A percentile compares a stretch with the other conserved stretches of the same genome.
These are phyloP conservation scores for Rhabdophis nuchalis DNA, from an alignment of 2,797 vertebrate genomes.

Conservation along the genomic window DNA sequence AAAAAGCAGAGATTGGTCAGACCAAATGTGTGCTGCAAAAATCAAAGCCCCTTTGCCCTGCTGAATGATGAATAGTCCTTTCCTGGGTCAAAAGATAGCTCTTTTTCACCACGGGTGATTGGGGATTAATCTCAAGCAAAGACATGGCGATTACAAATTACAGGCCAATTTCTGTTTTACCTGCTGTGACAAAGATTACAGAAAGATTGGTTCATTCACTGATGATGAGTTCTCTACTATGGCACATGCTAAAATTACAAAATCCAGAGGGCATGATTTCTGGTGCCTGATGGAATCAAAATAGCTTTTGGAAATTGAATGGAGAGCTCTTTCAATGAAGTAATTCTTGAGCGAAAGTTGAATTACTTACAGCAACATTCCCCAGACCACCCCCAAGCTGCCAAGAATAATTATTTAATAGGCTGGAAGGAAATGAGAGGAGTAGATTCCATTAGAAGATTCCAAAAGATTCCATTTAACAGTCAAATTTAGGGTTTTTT, in stretches of 20 bases:
- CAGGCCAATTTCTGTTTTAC: conserved; percentile 58
- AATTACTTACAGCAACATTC: conserved; percentile 28
- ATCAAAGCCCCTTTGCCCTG: conserved; percentile 41
- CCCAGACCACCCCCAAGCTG: background rate
- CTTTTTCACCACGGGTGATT: conserved; percentile 57
- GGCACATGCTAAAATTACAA: conserved; percentile 56
- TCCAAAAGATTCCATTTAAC: background rate
- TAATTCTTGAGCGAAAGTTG: conserved; percentile 7
- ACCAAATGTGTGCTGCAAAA: conserved; percentile 45
- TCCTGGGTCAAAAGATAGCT: conserved; percentile 42
- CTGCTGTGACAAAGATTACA: conserved; percentile 64
- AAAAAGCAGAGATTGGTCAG: conserved; percentile 40
- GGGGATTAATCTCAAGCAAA: conserved; percentile 63
- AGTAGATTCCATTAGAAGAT: accelerated
- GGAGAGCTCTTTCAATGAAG: conserved; percentile 35
- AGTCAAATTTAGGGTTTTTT: background rate
- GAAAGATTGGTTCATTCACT: conserved; percentile 62
- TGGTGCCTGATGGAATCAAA: conserved; percentile 54
- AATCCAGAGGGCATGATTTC: conserved; percentile 47
- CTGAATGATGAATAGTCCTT: conserved; percentile 49
- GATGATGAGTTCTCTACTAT: conserved; percentile 49
- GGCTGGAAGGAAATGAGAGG: background rate
- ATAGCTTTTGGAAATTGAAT: conserved; percentile 35
- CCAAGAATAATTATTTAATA: conserved; percentile 6
- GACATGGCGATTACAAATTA: conserved; percentile 67